Conservation (phyloP, 2,797 vertebrate species). For the Lophius americanus region DNA sequence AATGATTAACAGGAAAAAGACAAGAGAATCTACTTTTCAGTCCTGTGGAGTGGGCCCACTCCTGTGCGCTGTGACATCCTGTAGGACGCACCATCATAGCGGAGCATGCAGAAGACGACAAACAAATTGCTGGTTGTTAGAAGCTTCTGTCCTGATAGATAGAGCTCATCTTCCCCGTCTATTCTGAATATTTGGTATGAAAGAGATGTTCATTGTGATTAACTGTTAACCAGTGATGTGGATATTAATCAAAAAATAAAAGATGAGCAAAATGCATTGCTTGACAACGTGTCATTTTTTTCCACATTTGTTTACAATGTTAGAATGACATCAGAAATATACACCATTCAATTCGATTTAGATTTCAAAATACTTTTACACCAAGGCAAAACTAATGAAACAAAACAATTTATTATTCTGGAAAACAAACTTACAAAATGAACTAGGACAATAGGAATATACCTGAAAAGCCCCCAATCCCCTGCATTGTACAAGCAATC, state of each 20-base stretch:
- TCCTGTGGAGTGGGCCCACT: constrained; percentile 57
- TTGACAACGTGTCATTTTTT: constrained; percentile 37
- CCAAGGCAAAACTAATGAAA: no score
- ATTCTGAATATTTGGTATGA: constrained; percentile 83
- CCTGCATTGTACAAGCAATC: no score
- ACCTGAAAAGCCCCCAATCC: no score
- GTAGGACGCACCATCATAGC: constrained; percentile 69
- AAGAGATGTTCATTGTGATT: constrained; percentile 84
- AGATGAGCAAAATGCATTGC: constrained; percentile 61
- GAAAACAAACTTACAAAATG: no score
- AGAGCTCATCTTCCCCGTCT: constrained; percentile 67
- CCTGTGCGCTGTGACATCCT: constrained; percentile 62
- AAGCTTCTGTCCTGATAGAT: constrained; percentile 76
- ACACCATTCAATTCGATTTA: no score
- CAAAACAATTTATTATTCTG: no score
- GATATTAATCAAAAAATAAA: constrained; percentile 86
- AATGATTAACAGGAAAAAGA: background rate
- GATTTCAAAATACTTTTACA: no score
- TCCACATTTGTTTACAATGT: background rate
- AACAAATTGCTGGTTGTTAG: constrained; percentile 70
- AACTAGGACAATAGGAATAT: no score
- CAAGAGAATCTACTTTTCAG: constrained; percentile 53
- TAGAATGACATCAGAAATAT: background rate
- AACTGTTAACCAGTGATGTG: constrained; percentile 87
- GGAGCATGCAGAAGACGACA: constrained; percentile 78